These are phyloP conservation scores for Gorilla gorilla DNA, from an alignment of 2,113 vertebrate species.

Conservation along the genomic window DNA sequence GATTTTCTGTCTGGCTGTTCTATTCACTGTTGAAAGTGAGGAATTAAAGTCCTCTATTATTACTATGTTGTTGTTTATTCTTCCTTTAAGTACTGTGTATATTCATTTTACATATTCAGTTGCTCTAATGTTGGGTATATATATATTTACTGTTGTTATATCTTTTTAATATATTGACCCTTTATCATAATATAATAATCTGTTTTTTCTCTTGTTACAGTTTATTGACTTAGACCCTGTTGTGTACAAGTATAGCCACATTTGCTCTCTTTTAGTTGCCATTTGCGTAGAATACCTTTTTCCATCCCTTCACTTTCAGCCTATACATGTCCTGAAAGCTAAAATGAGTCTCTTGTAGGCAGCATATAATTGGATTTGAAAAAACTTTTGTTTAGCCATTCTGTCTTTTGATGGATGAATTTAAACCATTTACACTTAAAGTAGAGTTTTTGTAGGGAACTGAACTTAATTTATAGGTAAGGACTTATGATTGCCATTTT, in stretches of 20 bases:
- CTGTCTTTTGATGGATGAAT: background rate
- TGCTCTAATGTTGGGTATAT: background rate
- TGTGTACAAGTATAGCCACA: background rate
- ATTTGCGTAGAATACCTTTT: background rate
- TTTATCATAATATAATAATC: background rate
- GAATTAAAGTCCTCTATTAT: background rate
- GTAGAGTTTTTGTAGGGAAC: too few relatives aligned
- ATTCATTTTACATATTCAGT: background rate
- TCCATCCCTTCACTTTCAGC: background rate
- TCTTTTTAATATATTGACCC: background rate
- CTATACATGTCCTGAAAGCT: background rate
- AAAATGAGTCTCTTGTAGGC: background rate
- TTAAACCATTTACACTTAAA: background rate
- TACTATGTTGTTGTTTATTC: background rate
- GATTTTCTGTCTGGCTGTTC: background rate
- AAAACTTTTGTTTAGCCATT: background rate
- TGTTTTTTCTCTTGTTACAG: background rate
- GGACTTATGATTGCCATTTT: too few relatives aligned
- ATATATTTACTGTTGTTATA: background rate
- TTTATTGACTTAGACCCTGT: background rate
- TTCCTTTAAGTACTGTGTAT: background rate
- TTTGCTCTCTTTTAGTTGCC: background rate
- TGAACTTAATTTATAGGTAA: too few relatives aligned
- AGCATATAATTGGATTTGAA: background rate
- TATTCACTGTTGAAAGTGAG: background rate